Base-by-base conservation (phyloP, 2,113 vertebrate genomes). In the Chionis minor region DNA sequence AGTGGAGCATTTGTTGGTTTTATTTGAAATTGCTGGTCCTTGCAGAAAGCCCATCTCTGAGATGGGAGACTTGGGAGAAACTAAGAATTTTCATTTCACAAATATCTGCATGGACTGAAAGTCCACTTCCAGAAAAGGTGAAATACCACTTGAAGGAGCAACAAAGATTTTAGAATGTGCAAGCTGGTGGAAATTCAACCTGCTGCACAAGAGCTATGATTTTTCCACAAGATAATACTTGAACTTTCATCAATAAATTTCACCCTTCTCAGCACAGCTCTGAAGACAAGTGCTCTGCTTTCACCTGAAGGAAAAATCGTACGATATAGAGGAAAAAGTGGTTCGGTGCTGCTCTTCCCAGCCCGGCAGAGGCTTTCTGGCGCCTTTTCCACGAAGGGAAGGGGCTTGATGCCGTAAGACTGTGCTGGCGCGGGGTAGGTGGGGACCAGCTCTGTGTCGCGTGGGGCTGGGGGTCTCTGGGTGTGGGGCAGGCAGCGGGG, bases 1-100 rank as follows among this genome's bases (percentile, higher is more conserved):
- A 95, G 82, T 19, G 30, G 23, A 92, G 17, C 40, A 80, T 85
- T 88, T 75, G 81, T 63, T 90, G 82, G 14, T 93, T 90, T 69
- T 59, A 27, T n/a, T 18, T 44, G 71, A 69, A 85, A 56, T 28
- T 52, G 54, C 61, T 88, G 74, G 81, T 90, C 66, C 62, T 56
- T 80, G 52, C 61, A 56, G 87, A 93, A 56, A 42, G 27, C 49
- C 55, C 16, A 4, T 40, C 51, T 42, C 67, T 0, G 26, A 90
- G 74, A 38, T 6, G 27, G 70, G 30, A 80, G 49, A 12, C 81
- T 62, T 15, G 15, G 47, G 15, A 72, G 81, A 63, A 85, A 85
- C 21, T 14, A 72, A 28, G 9, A 55, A 56, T 83, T 90, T 93
- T 59, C 40, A 28, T 85, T 71, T 82, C 74, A 82, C 38, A 44